A percentile compares a stretch with the other conserved stretches of the same genome.
Conservation (phyloP, 2,888 invertebrate genomes). For the Scaptomyza cyrtandrae region DNA sequence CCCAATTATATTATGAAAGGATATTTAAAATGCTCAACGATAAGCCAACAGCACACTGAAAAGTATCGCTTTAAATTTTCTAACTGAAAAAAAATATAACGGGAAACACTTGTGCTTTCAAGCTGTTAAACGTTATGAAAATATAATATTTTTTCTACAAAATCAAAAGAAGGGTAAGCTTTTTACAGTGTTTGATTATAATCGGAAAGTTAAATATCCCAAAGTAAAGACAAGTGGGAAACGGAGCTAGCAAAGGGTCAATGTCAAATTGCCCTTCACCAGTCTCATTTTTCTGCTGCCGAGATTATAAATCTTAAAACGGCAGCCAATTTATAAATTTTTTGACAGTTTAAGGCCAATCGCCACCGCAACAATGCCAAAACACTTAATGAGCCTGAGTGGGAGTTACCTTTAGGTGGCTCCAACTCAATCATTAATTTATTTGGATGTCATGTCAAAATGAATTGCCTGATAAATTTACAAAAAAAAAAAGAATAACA, state of each 20-base stretch:
- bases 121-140: background rate
- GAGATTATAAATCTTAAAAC: conserved; percentile 62
- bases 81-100: too few relatives aligned
- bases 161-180: background rate
- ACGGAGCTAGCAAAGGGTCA: conserved; percentile 21
- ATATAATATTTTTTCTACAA: background rate
- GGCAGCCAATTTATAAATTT: conserved; percentile 65
- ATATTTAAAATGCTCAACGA: background rate
- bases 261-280: conserved; percentile 21
- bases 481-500: conserved; percentile 23
- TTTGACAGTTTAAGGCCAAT: conserved; percentile 71
- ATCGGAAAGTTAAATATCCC: background rate
- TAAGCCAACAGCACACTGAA: background rate
- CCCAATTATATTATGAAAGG: conserved; percentile 29
- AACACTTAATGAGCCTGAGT: conserved; percentile 60
- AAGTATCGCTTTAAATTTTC: too few relatives aligned
- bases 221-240: background rate
- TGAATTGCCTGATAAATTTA: conserved; percentile 68
- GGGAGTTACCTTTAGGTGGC: conserved; percentile 41
- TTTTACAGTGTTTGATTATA: background rate
- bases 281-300: conserved; percentile 26
- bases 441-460: conserved; percentile 73
- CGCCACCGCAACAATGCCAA: conserved; percentile 42
- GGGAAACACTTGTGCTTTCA: too few relatives aligned
- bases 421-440: conserved; percentile 79